Conservation (phyloP, 2,888 invertebrate genomes). For the Limenitis camilla region DNA sequence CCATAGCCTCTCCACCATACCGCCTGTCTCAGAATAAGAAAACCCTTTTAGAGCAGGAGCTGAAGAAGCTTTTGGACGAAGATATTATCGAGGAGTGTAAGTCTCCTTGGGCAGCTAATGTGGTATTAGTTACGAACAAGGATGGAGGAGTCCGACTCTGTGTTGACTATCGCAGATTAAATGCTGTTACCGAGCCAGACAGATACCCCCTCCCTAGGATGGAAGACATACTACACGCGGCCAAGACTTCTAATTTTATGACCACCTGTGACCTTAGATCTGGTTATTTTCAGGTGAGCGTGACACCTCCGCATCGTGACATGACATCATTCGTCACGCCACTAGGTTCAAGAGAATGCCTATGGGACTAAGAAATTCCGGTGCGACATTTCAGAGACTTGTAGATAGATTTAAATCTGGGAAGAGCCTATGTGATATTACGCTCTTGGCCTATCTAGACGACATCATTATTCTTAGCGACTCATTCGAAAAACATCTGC, state of each 20-base stretch:
- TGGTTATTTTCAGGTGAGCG: conserved; percentile 27
- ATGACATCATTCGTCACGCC: conserved; percentile 25
- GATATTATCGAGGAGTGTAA: conserved; percentile 28
- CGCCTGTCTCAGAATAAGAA: conserved; percentile 32
- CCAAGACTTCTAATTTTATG: conserved; percentile 26
- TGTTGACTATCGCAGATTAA: conserved; percentile 33
- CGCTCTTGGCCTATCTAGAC: conserved; percentile 13
- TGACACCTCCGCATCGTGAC: conserved; percentile 19
- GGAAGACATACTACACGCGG: conserved; percentile 28
- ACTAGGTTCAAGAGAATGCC: conserved; percentile 27
- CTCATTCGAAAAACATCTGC: conserved; percentile 22
- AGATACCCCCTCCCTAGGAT: conserved; percentile 28
- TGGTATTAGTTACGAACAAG: conserved; percentile 30
- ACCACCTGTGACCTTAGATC: conserved; percentile 24
- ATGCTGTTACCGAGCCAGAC: conserved; percentile 31
- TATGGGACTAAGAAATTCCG: conserved; percentile 24
- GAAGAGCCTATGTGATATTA: conserved; percentile 9
- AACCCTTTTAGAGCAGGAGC: conserved; percentile 16
- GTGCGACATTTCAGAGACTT: conserved; percentile 28
- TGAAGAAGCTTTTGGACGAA: conserved; percentile 30
- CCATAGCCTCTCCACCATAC: conserved; percentile 38
- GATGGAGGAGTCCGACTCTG: conserved; percentile 29
- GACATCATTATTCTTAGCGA: neutral
- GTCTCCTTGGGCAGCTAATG: conserved; percentile 32
- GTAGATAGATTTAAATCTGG: conserved; percentile 25